Percentiles rank a stretch among this genome's conserved stretches.
Evolutionary conservation across 2,113 vertebrate genomes (phyloP).

Genomic region (Semicossyphus pulcher): DNA sequence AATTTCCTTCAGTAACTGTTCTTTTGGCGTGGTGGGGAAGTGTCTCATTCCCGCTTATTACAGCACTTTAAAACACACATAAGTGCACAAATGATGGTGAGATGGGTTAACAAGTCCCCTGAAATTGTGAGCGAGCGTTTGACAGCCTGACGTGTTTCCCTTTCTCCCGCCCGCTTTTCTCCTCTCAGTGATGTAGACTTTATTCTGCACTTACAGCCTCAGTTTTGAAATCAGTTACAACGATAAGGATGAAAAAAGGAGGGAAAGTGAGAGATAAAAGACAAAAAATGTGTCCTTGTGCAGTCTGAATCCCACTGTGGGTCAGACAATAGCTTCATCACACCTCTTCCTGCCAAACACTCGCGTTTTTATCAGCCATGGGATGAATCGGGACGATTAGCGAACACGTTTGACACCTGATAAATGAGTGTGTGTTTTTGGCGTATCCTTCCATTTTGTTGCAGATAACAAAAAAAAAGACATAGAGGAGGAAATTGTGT

Average conservation of each 20-base stretch:
- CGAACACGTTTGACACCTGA: slow-evolving; percentile 27
- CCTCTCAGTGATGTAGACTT: too few relatives aligned
- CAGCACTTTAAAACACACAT: background rate
- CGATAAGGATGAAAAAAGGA: background rate
- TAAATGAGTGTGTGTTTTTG: slow-evolving; percentile 25
- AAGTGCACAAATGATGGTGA: background rate
- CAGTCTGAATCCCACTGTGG: background rate
- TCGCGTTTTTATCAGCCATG: slow-evolving; percentile 2
- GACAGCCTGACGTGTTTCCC: background rate
- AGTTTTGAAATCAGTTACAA: background rate
- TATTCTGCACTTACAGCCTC: background rate
- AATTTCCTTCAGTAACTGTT: background rate
- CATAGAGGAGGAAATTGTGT: background rate
- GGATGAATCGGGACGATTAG: slow-evolving; percentile 5
- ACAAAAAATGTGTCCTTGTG: slow-evolving; percentile 34
- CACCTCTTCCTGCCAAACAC: slow-evolving; percentile 6
- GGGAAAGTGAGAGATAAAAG: slow-evolving; percentile 21
- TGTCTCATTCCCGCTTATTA: slow-evolving; percentile 8
- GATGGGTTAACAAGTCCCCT: background rate
- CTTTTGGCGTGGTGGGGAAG: background rate
- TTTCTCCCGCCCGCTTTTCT: background rate
- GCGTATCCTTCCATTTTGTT: background rate
- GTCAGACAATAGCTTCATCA: slow-evolving; percentile 36
- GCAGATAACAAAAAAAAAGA: background rate
- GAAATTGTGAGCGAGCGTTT: background rate